Evolutionary conservation across 2,888 invertebrate genomes (phyloP), one percentile per base, ranked within the genome.

Genomic region (Thereva unica): DNA sequence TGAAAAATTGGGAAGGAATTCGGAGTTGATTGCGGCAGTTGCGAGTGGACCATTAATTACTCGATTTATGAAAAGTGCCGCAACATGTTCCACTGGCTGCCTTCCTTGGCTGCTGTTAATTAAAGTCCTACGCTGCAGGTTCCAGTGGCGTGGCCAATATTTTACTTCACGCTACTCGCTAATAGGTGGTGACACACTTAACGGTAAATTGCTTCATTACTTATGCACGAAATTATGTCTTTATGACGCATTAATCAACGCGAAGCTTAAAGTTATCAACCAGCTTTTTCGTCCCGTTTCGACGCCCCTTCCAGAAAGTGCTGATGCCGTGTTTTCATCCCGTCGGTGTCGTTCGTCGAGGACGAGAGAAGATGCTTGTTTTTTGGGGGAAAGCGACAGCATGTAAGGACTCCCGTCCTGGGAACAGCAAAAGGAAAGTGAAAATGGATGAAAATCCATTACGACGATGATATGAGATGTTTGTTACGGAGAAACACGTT

Each of bases 31-130:
- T 50, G 61, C 50, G 23, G 42, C 55, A 50, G 38, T 52, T 23
- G 23, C 23, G 23, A 23, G 64, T 64, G 44, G 53, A 49, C 66
- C 45, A 67, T 68, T 67, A 68, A 67, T 67, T 63, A 68, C 63
- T 63, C 64, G 67, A 68, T 68, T 68, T 68, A 68, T 68, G 67
- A 67, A 67, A 68, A 68, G 67, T 56, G 61, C 54, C 63, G 63
- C 53, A 56, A 63, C 55, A 56, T 44, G 63, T 37, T n/a, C 50
- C 50, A 61, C 61, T 37, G 50, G 61, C 50, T 40, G n/a, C 61
- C 49, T 42, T 50, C 61, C 23, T 23, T 23, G 23, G 23, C 23
- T 23, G 23, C 49, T 50, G 61, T 61, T 61, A 61, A 61, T 61
- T 61, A 61, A 50, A 41, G 61, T 50, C 61, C 59, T 49, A 23